These are phyloP conservation scores for Lutjanus campechanus DNA, from an alignment of 2,797 vertebrate species.

Conservation along the genomic window DNA sequence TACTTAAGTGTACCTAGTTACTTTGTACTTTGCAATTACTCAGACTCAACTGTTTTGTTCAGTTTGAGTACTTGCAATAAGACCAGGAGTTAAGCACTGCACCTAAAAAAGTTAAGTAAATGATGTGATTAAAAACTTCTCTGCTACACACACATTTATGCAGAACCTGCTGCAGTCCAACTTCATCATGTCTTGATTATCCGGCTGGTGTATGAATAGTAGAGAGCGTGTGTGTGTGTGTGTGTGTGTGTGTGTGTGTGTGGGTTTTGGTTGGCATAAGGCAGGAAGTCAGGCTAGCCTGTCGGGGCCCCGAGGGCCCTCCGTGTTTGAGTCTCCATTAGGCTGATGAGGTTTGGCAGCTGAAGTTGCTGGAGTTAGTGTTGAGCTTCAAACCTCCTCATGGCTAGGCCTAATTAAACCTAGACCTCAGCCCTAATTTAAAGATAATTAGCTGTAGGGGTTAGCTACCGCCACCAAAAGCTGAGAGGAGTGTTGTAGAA, in stretches of 20 bases:
- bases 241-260: conserved; percentile 13
- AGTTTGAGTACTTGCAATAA: neutral
- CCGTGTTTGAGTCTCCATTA: conserved; percentile 84
- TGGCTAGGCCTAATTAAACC: conserved; percentile 85
- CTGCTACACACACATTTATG: conserved; percentile 34
- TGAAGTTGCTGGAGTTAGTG: conserved; percentile 79
- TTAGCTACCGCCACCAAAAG: conserved; percentile 58
- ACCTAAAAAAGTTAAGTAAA: conserved; percentile 25
- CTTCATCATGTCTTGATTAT: conserved; percentile 50
- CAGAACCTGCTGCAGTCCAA: conserved; percentile 40
- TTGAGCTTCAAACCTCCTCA: conserved; percentile 75
- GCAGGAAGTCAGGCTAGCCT: conserved; percentile 68
- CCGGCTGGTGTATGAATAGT: conserved; percentile 19
- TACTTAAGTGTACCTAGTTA: no score
- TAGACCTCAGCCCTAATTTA: conserved; percentile 80
- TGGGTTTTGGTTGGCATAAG: conserved; percentile 45
- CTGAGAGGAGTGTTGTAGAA: conserved; percentile 48
- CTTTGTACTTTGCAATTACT: no score
- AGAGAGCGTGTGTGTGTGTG: conserved; percentile 1
- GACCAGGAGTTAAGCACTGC: neutral
- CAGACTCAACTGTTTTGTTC: neutral
- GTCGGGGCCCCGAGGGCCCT: conserved; percentile 76
- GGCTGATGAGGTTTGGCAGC: conserved; percentile 87
- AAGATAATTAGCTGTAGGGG: conserved; percentile 81
- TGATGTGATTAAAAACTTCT: conserved; percentile 54